phyloP scores from a whole-genome alignment of 1,140 invertebrate species.

The Lucilia sericata region DNA sequence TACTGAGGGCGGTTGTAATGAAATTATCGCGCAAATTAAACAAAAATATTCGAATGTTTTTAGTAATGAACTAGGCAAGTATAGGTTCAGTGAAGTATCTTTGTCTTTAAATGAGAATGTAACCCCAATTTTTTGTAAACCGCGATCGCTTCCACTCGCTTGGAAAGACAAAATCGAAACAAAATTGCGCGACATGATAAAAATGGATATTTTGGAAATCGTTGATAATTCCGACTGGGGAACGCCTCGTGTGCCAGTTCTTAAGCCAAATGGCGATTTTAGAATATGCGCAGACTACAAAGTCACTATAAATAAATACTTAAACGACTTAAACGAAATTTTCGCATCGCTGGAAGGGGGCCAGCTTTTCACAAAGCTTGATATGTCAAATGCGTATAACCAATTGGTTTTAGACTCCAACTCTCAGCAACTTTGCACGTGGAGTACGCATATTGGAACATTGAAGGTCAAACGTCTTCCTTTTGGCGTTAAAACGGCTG shows the following conservation, averaged over 20 bases:
- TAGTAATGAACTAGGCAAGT: constrained; percentile 1
- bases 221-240: constrained; percentile 63
- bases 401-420: constrained; percentile 47
- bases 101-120: constrained; percentile 16
- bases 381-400: constrained; percentile 63
- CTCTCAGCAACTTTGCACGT: constrained; percentile 53
- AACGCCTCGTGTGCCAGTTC: constrained; percentile 64
- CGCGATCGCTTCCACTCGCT: constrained; percentile 47
- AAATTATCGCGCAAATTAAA: constrained; percentile 33
- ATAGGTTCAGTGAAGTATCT: not conserved
- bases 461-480: constrained; percentile 54
- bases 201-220: constrained; percentile 57
- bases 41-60: constrained; percentile 41
- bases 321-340: constrained; percentile 54
- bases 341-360: constrained; percentile 53
- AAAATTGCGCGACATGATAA: constrained; percentile 57
- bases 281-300: constrained; percentile 69
- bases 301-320: constrained; percentile 62
- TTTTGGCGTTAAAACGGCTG: constrained; percentile 54
- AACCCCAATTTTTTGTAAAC: constrained; percentile 45
- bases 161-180: constrained; percentile 46
- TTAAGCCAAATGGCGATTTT: constrained; percentile 65
- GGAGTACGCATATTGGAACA: constrained; percentile 52
- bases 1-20: not conserved
- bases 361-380: constrained; percentile 61